Base-by-base conservation (phyloP, 2,888 invertebrate genomes). In the Xestia sexstrigata region DNA sequence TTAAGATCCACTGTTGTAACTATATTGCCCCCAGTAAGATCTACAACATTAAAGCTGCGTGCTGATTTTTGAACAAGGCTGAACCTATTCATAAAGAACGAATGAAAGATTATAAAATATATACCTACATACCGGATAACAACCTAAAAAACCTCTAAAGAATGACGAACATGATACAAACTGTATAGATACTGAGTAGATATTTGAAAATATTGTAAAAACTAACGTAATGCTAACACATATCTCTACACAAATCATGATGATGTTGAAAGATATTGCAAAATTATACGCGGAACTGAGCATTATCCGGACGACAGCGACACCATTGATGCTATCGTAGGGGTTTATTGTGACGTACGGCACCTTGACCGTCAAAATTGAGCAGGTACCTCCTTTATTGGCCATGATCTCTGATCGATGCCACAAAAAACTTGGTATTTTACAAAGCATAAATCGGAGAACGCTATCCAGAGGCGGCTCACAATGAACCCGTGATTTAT, bases 401-500 rank as follows among this genome's bases (percentile, higher is more conserved):
- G 94, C 92, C 94, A 94, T 93, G 92, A 92, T 93, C 91, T 90
- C 88, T 92, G 93, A 94, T 94, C 93, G 92, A 91, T 92, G 88
- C 84, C 85, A 91, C 94, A 96, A 96, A 95, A 95, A 95, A 93
- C 88, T 82, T 86, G 81, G 85, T 89, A 90, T 91, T 87, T 91
- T 90, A 93, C 92, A 92, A 93, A 92, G 90, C 91, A 90, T 92
- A 94, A 93, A 93, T 94, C 94, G 92, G 90, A 90, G 92, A 93
- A 93, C 91, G 93, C 92, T 92, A 93, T 94, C 93, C 93, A 92
- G 91, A 94, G 94, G 91, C 90, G 88, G 88, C 91, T 90, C 91
- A 95, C 95, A 95, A 95, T 94, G 94, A 93, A 93, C 94, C 94
- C 87, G 94, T 95, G 96, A 96, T 96, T 96, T 96, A 96, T 95